Evolutionary conservation across 2,888 invertebrate species (phyloP), one percentile per base, ranked within the genome.

Genomic region (Atrina japonica): DNA sequence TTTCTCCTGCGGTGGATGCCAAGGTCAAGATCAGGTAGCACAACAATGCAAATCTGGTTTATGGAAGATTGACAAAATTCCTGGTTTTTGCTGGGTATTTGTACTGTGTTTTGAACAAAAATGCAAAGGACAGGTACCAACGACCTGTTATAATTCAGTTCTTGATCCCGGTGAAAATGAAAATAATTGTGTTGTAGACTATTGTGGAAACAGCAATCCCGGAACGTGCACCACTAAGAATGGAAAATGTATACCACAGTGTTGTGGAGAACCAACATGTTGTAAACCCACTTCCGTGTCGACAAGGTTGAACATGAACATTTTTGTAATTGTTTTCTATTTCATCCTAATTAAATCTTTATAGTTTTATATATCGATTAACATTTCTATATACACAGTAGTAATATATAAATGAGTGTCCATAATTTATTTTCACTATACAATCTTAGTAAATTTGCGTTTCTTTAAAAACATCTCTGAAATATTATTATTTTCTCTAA

Each of bases 1-100:
- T 29, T 49, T 61, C 29, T 29, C 14, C 18, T 61, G 61, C 40
- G 61, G 61, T 18, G 61, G 61, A n/a, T 61, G 61, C 49, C 11
- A 30, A 0, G 61, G 61, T 7, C 61, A 61, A 47, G 23, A 29
- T 9, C 7, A 1, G 1, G 49, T 61, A 40, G 18, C n/a, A 40
- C 1, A 25, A 9, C 23, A n/a, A 14, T 50, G 63, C 16, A 25
- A n/a, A 27, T n/a, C n/a, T n/a, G n/a, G n/a, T n/a, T n/a, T n/a
- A n/a, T 6, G 21, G 16, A 40, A 35, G 50, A 23, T 30, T 50
- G 50, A 52, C n/a, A 40, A 16, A 23, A 52, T 63, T 40, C 63
- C 63, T n/a, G 63, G 63, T 3, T 41, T 41, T 18, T 63, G 63
- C 41, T 63, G 63, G 63, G 40, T 52, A 1, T 63, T 52, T 29